phyloP scores from a whole-genome alignment of 2,113 vertebrate genomes.

The Leptobrachium ailaonicum region DNA sequence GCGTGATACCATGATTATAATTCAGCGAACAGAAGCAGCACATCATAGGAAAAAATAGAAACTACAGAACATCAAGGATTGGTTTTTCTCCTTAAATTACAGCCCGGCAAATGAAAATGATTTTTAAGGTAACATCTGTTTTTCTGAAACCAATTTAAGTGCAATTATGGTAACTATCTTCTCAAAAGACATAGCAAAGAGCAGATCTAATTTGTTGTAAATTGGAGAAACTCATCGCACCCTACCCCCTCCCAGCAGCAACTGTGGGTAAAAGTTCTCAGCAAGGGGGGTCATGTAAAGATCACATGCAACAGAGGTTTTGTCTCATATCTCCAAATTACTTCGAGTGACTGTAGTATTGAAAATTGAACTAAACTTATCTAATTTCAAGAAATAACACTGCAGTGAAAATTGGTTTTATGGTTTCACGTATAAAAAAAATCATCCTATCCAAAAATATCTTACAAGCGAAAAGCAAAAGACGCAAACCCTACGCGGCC shows the following conservation, averaged over 20 bases:
- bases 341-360: conserved; percentile 36
- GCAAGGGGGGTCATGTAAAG: conserved; percentile 41
- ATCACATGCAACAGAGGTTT: conserved; percentile 43
- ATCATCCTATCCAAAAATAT: conserved; percentile 24
- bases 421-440: conserved; percentile 31
- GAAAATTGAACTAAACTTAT: conserved; percentile 42
- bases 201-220: conserved; percentile 40
- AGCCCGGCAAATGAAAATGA: conserved; percentile 42
- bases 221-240: conserved; percentile 30
- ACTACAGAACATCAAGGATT: conserved; percentile 12
- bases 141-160: conserved; percentile 48
- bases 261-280: conserved; percentile 30
- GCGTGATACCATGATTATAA: too few species aligned
- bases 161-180: conserved; percentile 48
- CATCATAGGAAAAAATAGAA: conserved; percentile 4
- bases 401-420: conserved; percentile 39
- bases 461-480: conserved; percentile 11
- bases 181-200: conserved; percentile 47
- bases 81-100: conserved; percentile 22
- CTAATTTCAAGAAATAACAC: conserved; percentile 44
- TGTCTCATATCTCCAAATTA: conserved; percentile 43
- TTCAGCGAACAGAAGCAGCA: conserved; percentile 29
- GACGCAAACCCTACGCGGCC: neutral
- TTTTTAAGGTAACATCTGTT: conserved; percentile 45
- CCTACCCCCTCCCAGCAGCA: conserved; percentile 1